Evolutionary conservation across 2,888 invertebrate genomes (phyloP), one percentile per base, ranked within the genome.

Genomic region (Frankliniella fusca): DNA sequence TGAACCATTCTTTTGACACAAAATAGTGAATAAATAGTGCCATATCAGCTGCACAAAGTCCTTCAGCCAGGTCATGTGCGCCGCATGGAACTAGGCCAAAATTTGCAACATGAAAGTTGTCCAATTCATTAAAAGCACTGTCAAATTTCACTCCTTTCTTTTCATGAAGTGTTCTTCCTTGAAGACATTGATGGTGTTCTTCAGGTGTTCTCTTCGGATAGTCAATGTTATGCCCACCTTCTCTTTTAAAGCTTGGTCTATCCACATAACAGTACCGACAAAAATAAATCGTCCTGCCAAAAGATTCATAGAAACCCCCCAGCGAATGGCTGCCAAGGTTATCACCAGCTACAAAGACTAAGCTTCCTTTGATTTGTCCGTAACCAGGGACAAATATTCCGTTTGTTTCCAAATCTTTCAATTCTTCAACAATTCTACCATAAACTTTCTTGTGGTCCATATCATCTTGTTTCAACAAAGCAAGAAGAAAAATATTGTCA

Each of bases 1-100:
- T 65, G 49, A 84, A 83, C 84, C 84, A 84, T 61, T 83, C 83
- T 15, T 81, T 81, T 11, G 50, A 50, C 12, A 50, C 50, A 50
- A 50, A 50, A 50, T 50, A 50, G 12, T 50, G 50, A 50, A 50
- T 50, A 50, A 50, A 50, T 50, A 50, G 50, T 50, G 10, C 50
- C 50, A 50, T 50, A 50, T 50, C 50, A 9, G 10, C 9, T 12
- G 50, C 50, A 9, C 50, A 9, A 12, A 50, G 10, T 12, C 50
- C 50, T 12, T 50, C 50, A 11, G 50, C 50, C 50, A 50, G 50
- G 50, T 50, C 50, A 50, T 50, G 50, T 11, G 50, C 50, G 50
- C 50, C 9, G 12, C 50, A 50, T 9, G 50, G 12, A 11, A 12
- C 10, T 9, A 50, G 50, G 12, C 50, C 50, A 50, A 12, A 12